Evolutionary conservation across 2,113 vertebrate genomes (phyloP).

Genomic region (Pelmatolapia mariae): DNA sequence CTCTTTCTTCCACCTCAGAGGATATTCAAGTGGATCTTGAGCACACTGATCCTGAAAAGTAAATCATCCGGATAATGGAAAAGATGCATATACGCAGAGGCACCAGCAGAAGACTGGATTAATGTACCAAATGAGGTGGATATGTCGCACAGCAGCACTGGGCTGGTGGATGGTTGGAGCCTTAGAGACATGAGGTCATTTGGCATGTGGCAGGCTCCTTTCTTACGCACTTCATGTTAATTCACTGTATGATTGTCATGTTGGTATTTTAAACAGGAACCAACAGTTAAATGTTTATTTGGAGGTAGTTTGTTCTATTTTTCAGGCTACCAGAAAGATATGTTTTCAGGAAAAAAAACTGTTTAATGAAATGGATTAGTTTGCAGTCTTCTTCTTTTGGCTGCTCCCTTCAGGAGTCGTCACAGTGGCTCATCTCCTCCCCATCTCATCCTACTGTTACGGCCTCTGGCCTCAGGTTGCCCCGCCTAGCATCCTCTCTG

Average conservation of each 20-base stretch:
- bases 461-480: no score
- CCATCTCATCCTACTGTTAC: fast-evolving
- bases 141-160: constrained; percentile 6
- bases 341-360: not conserved
- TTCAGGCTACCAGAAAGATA: not conserved
- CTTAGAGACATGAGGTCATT: not conserved
- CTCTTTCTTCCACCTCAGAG: not conserved
- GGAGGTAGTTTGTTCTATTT: not conserved
- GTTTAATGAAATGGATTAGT: not conserved
- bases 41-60: not conserved
- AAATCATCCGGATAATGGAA: constrained; percentile 44
- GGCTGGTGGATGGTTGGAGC: not conserved
- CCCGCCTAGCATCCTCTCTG: not conserved
- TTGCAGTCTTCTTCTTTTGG: not conserved
- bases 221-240: not conserved
- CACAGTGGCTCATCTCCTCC: not conserved
- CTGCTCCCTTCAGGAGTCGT: not conserved
- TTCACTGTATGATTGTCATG: not conserved
- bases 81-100: not conserved
- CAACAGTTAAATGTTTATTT: not conserved
- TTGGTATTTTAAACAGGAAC: not conserved
- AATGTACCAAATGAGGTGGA: constrained; percentile 40
- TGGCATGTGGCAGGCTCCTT: not conserved
- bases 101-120: constrained; percentile 24
- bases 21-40: not conserved